A percentile compares a stretch with the other conserved stretches of the same genome.
Conservation (phyloP, 2,797 vertebrate species). For the Crocidura indochinensis region DNA sequence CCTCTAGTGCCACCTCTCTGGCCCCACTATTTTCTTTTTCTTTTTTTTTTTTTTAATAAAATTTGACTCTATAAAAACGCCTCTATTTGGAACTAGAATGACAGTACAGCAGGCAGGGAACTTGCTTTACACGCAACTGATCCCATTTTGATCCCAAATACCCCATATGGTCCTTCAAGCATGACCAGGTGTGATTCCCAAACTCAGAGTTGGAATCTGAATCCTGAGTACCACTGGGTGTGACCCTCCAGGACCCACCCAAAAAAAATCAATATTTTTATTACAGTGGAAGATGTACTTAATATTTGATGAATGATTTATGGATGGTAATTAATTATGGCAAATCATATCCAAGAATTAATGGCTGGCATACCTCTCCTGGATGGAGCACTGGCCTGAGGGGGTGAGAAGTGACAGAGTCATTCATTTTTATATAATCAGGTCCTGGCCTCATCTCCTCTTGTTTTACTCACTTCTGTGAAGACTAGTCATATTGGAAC, state of each 20-base stretch:
- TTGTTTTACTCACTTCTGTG: background rate
- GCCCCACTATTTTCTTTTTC: no score
- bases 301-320: background rate
- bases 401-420: background rate
- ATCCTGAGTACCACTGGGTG: no score
- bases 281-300: constrained; percentile 5
- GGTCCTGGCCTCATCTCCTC: background rate
- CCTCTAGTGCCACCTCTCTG: no score
- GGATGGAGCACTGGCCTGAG: background rate
- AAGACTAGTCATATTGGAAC: background rate
- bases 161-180: no score
- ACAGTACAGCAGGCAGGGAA: no score
- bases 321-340: constrained; percentile 18
- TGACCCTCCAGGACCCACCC: no score
- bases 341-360: background rate
- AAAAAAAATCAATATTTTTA: background rate
- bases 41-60: background rate
- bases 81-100: no score
- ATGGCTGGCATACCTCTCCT: background rate
- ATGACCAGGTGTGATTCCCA: no score
- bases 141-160: no score
- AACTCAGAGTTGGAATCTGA: no score
- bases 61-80: background rate
- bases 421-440: background rate
- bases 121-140: no score